These are phyloP conservation scores for Nemurella pictetii DNA, from an alignment of 2,888 invertebrate species.

Conservation along the genomic window DNA sequence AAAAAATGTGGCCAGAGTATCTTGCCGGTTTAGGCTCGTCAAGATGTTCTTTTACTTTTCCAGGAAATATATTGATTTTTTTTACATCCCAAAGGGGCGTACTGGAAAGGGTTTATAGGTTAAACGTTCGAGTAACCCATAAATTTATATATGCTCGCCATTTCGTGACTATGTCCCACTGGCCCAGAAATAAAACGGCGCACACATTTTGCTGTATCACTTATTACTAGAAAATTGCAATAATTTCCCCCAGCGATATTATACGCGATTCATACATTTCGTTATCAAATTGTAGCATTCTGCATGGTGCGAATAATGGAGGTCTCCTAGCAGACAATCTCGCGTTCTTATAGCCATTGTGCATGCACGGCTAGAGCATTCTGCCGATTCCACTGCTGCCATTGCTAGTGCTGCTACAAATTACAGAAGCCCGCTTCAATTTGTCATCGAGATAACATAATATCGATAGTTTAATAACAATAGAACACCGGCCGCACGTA, in stretches of 20 bases:
- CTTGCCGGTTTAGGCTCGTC: neutral
- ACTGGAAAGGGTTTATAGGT: neutral
- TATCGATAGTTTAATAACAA: constrained; percentile 6
- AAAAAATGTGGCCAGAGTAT: neutral
- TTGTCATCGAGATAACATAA: constrained; percentile 14
- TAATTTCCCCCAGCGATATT: neutral
- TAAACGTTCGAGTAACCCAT: neutral
- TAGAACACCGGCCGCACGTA: neutral
- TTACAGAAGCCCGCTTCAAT: neutral
- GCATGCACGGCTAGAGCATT: neutral
- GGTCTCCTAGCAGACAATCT: neutral
- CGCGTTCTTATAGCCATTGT: neutral
- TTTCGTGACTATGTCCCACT: neutral
- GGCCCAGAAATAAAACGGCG: neutral
- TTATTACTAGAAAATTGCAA: neutral
- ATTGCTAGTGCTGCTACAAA: neutral
- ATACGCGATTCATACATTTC: neutral
- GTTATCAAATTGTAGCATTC: neutral
- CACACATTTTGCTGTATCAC: neutral
- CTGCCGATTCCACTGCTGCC: neutral
- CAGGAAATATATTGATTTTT: neutral
- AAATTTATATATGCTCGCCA: neutral
- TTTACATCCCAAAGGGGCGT: neutral
- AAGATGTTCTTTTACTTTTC: neutral
- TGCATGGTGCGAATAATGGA: neutral